Base-by-base conservation (phyloP, 2,113 vertebrate genomes). In the Sorex fumeus region DNA sequence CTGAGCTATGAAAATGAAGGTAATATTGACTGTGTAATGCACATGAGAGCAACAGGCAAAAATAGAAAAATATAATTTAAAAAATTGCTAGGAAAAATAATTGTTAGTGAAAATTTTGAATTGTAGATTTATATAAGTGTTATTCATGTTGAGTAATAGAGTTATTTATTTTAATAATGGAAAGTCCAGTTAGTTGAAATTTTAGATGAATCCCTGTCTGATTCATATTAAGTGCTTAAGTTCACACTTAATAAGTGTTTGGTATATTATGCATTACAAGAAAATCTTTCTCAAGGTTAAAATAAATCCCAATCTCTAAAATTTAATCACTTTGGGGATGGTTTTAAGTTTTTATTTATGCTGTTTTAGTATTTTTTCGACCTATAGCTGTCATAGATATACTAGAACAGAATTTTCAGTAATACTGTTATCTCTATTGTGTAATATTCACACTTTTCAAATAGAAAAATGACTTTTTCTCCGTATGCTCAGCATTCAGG, bases 391-490 rank as follows among this genome's bases (percentile, higher is more conserved):
- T 50, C 84, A 87, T 78, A 94, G 21, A 13, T 93, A 13, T 9
- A 34, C 36, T 72, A 84, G 13, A 95, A 89, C 45, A 8, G 19
- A 80, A 93, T 84, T 4, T 80, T 3, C n/a, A 92, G 5, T n/a
- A 74, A 21, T 64, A 2, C 1, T 79, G 3, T 72, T 40, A 18
- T 64, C 5, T 78, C 30, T 93, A 70, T 36, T 92, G 47, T 88
- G n/a, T 88, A 90, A 83, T 91, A 75, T 60, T 76, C 13, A 89
- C 10, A 0, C 19, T 86, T 85, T 92, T 90, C 57, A 84, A 76
- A 77, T 74, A n/a, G 66, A 47, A 93, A 94, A 94, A 70, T n/a
- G 11, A 10, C n/a, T 86, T 86, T 91, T 45, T 23, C 16, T 78
- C 36, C 71, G 13, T 76, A 86, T 83, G 60, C 3, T 92, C 36